phyloP scores from a whole-genome alignment of 1,140 invertebrate genomes.

The Psilanteris sp. region DNA sequence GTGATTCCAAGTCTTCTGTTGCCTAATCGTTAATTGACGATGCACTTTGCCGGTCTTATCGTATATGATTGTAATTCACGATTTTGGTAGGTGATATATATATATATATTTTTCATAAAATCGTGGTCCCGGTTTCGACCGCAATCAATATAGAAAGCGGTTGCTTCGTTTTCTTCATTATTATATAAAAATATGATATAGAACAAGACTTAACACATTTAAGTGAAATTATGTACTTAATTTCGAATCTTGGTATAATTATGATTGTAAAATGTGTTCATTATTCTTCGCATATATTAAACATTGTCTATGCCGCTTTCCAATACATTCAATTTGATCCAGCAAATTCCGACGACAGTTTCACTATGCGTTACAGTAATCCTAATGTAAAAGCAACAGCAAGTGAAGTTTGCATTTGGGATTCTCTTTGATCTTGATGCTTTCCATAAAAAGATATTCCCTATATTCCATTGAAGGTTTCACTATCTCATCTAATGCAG shows the following conservation, averaged over 20 bases:
- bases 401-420: conserved; percentile 17
- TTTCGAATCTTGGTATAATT: too few species aligned
- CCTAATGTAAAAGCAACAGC: conserved; percentile 15
- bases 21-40: conserved; percentile 34
- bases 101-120: too few species aligned
- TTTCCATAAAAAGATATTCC: conserved; percentile 39
- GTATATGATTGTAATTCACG: too few species aligned
- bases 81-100: too few species aligned
- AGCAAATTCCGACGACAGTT: conserved; percentile 28
- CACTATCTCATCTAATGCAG: conserved; percentile 12
- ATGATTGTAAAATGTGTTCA: too few species aligned
- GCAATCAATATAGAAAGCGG: too few species aligned
- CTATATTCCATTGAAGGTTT: conserved; percentile 12
- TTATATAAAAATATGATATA: too few species aligned
- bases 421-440: conserved; percentile 39
- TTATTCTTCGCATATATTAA: too few species aligned
- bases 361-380: conserved; percentile 1
- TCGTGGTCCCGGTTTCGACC: too few species aligned
- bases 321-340: conserved; percentile 28
- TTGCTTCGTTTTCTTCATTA: too few species aligned
- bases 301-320: conserved; percentile 18
- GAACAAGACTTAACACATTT: too few species aligned
- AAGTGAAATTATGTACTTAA: too few species aligned
- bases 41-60: conserved; percentile 3
- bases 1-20: background rate